phyloP scores from a whole-genome alignment of 2,113 vertebrate species.

The Fukomys damarensis region DNA sequence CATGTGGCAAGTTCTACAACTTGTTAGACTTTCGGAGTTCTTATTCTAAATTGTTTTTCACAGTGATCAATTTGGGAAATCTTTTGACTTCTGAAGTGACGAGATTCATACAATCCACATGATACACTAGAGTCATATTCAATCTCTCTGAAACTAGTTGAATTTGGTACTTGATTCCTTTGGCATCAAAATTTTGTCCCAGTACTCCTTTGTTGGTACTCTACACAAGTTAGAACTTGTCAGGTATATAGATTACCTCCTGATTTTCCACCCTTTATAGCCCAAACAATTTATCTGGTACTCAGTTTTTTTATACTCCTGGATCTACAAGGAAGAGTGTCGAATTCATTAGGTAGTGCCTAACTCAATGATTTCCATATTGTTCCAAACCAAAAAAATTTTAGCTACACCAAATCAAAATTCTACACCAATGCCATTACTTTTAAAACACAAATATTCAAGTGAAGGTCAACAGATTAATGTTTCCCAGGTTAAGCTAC shows the following conservation, averaged over 20 bases:
- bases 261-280: background rate
- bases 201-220: background rate
- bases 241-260: background rate
- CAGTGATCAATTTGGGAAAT: slow-evolving; percentile 47
- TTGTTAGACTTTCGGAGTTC: slow-evolving; percentile 33
- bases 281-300: background rate
- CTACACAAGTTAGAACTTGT: background rate
- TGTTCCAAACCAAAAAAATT: background rate
- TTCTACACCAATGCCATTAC: slow-evolving; percentile 16
- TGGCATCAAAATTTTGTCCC: background rate
- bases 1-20: slow-evolving; percentile 15
- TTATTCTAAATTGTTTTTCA: slow-evolving; percentile 15
- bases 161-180: background rate
- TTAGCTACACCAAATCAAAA: slow-evolving; percentile 19
- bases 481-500: background rate
- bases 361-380: slow-evolving; percentile 19
- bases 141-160: background rate
- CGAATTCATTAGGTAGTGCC: background rate
- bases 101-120: slow-evolving; percentile 38
- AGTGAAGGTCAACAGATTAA: slow-evolving; percentile 18
- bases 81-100: slow-evolving; percentile 47
- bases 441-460: slow-evolving; percentile 55
- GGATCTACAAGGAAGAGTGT: background rate
- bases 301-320: background rate
- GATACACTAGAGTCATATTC: background rate